Conservation (phyloP, 2,888 invertebrate species). For the Macrosoma leucophasiata region DNA sequence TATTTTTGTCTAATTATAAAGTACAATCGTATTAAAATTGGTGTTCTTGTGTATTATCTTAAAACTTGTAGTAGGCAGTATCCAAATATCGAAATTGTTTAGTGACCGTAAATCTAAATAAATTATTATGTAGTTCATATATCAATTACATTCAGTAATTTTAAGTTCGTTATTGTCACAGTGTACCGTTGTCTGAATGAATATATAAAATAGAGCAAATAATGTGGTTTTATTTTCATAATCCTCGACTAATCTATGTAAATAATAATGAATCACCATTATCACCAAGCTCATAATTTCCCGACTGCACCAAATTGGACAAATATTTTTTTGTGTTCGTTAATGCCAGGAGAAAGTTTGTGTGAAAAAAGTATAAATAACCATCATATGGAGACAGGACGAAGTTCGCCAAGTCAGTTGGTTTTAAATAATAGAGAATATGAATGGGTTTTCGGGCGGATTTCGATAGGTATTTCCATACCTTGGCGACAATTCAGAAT, state of each 20-base stretch:
- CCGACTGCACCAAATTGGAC: too few relatives aligned
- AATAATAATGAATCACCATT: constrained; percentile 9
- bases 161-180: constrained; percentile 76
- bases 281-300: too few relatives aligned
- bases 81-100: constrained; percentile 39
- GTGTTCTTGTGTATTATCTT: constrained; percentile 36
- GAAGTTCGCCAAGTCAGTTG: too few relatives aligned
- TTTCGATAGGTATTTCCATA: too few relatives aligned
- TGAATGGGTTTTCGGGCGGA: too few relatives aligned
- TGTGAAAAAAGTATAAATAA: too few relatives aligned
- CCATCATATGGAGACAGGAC: too few relatives aligned
- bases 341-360: too few relatives aligned
- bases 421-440: too few relatives aligned
- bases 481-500: too few relatives aligned
- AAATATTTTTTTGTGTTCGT: too few relatives aligned
- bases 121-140: constrained; percentile 52
- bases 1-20: constrained; percentile 38
- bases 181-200: constrained; percentile 77
- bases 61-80: constrained; percentile 43
- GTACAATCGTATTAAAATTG: constrained; percentile 41
- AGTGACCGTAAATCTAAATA: constrained; percentile 46
- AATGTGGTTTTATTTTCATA: constrained; percentile 62
- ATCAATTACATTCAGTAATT: constrained; percentile 60
- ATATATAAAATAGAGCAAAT: constrained; percentile 69
- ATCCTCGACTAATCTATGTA: too few relatives aligned